Conservation (phyloP, 2,888 invertebrate genomes). For the Plagodis dolabraria region DNA sequence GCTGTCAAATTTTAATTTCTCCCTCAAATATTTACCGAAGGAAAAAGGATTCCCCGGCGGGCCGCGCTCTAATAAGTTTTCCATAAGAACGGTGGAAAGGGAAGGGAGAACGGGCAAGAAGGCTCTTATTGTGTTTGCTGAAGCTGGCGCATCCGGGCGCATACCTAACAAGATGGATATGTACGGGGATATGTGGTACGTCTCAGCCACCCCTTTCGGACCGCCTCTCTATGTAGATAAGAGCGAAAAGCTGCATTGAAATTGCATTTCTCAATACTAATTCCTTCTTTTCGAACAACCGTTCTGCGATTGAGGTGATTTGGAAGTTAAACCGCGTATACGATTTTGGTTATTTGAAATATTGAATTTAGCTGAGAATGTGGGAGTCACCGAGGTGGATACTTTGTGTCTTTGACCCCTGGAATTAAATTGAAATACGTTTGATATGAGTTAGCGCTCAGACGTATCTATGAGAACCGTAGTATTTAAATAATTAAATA, state of each 20-base stretch:
- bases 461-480: constrained; percentile 29
- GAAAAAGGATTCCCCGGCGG: constrained; percentile 84
- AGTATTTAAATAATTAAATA: too few relatives aligned
- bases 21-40: constrained; percentile 84
- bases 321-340: constrained; percentile 17
- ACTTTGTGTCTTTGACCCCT: constrained; percentile 34
- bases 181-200: constrained; percentile 52
- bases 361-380: constrained; percentile 15
- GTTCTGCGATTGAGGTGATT: constrained; percentile 37
- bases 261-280: constrained; percentile 83
- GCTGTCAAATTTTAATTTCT: constrained; percentile 86
- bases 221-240: constrained; percentile 67
- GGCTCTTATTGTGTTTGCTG: constrained; percentile 84
- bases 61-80: constrained; percentile 84
- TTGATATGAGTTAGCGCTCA: constrained; percentile 38
- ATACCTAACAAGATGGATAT: constrained; percentile 85
- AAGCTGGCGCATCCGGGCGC: constrained; percentile 84
- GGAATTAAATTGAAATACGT: constrained; percentile 41
- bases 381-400: constrained; percentile 13
- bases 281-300: constrained; percentile 65
- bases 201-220: constrained; percentile 68
- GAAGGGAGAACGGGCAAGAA: constrained; percentile 57
- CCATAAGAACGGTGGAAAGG: constrained; percentile 74
- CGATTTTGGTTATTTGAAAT: constrained; percentile 23
- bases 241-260: constrained; percentile 73